Percentiles rank a stretch among this genome's conserved stretches.
Evolutionary conservation across 2,113 vertebrate species (phyloP).

Genomic region (Sciurus niger): DNA sequence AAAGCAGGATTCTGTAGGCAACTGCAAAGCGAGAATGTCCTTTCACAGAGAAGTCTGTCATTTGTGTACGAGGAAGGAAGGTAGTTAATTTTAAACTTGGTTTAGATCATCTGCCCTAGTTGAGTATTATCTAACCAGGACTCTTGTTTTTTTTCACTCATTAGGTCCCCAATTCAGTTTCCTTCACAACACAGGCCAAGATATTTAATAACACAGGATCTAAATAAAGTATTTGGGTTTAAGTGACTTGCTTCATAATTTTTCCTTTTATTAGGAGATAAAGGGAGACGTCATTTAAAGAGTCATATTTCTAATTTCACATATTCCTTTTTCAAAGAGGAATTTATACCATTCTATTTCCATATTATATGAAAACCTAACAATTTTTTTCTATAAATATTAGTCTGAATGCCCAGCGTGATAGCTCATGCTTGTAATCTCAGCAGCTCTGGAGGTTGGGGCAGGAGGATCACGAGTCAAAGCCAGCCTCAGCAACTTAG

Average conservation of each 20-base stretch:
- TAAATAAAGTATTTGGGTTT: slow-evolving; percentile 28
- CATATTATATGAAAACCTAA: background rate
- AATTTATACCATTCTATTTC: background rate
- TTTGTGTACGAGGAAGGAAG: slow-evolving; percentile 36
- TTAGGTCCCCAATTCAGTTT: background rate
- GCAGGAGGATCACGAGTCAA: no score
- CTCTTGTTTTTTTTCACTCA: background rate
- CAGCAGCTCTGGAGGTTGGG: no score
- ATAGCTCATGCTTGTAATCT: no score
- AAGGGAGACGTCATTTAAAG: background rate
- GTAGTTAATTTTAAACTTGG: background rate
- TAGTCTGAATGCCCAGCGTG: background rate
- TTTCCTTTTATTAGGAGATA: slow-evolving; percentile 39
- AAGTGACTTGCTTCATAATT: slow-evolving; percentile 49
- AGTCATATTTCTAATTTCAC: slow-evolving; percentile 14
- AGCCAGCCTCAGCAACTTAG: no score
- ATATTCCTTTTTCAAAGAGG: slow-evolving; percentile 49
- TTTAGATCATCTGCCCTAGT: background rate
- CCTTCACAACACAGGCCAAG: background rate
- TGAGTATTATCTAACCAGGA: background rate
- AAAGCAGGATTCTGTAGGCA: slow-evolving; percentile 30
- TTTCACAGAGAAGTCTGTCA: background rate
- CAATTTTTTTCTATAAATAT: background rate
- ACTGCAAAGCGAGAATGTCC: background rate
- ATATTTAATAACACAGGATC: background rate